phyloP scores from a whole-genome alignment of 2,113 vertebrate species.

The Hemiprocne comata region DNA sequence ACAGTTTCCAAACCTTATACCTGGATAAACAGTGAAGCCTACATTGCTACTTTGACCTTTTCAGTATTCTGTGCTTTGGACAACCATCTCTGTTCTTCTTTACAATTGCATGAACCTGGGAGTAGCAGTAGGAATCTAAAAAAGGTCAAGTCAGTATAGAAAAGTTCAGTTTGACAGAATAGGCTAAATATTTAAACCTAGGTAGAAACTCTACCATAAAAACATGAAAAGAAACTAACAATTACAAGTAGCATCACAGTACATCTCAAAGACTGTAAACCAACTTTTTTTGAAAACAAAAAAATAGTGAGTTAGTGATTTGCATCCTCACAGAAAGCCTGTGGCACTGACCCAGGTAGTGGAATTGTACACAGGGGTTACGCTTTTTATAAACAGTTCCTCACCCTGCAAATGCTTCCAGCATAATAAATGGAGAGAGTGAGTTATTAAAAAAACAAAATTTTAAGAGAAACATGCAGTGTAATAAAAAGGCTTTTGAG shows the following conservation, averaged over 20 bases:
- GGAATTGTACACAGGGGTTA: background rate
- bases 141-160: constrained; percentile 47
- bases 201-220: background rate
- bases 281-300: background rate
- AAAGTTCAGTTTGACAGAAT: constrained; percentile 45
- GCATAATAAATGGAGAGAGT: background rate
- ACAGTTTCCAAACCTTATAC: background rate
- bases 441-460: background rate
- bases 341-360: background rate
- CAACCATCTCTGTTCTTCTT: constrained; percentile 11
- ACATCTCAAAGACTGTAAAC: background rate
- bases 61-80: background rate
- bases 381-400: background rate
- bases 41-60: constrained; percentile 49
- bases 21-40: background rate
- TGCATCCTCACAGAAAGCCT: background rate
- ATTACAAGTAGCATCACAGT: background rate
- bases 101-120: background rate
- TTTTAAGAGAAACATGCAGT: background rate
- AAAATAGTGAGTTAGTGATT: background rate
- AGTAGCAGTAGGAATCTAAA: constrained; percentile 14
- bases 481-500: background rate
- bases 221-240: background rate
- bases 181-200: background rate
- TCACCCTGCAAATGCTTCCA: background rate